These are phyloP conservation scores for Oryzias curvinotus DNA, from an alignment of 2,113 vertebrate species.

Conservation along the genomic window DNA sequence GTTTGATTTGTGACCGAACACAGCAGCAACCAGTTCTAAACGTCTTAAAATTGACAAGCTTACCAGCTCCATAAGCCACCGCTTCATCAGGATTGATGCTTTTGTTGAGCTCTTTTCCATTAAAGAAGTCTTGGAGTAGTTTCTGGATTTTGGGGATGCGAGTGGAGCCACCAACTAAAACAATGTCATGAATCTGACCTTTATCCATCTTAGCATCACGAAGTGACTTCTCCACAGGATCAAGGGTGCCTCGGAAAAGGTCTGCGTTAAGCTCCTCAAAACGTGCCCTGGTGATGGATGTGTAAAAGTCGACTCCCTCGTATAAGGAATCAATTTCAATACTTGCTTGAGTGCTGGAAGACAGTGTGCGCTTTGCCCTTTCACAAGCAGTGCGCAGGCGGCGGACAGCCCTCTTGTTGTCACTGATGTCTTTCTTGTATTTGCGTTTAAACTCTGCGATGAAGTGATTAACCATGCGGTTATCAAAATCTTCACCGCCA, in stretches of 20 bases:
- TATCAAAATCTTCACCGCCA: constrained; percentile 80
- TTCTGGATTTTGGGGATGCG: constrained; percentile 80
- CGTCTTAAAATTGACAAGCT: not conserved
- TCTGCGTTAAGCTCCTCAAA: constrained; percentile 92
- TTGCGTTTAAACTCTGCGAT: constrained; percentile 82
- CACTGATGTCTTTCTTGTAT: constrained; percentile 80
- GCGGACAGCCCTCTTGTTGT: constrained; percentile 81
- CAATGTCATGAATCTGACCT: constrained; percentile 72
- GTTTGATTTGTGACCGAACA: not conserved
- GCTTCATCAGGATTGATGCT: constrained; percentile 78
- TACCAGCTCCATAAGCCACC: constrained; percentile 79
- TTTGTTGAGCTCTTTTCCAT: constrained; percentile 76
- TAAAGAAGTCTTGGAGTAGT: constrained; percentile 80
- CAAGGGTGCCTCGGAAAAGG: constrained; percentile 79
- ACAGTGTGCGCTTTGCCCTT: constrained; percentile 80
- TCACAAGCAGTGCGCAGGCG: constrained; percentile 81
- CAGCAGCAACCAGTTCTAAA: not conserved
- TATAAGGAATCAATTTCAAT: constrained; percentile 88
- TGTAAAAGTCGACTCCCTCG: constrained; percentile 97
- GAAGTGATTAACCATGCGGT: constrained; percentile 81
- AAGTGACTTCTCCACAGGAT: constrained; percentile 78
- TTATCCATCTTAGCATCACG: constrained; percentile 80
- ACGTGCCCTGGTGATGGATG: constrained; percentile 93
- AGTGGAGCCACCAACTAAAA: constrained; percentile 75
- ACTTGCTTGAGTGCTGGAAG: constrained; percentile 82